These are phyloP conservation scores for Corydoras sp. DNA, from an alignment of 2,113 vertebrate genomes.

Conservation along the genomic window DNA sequence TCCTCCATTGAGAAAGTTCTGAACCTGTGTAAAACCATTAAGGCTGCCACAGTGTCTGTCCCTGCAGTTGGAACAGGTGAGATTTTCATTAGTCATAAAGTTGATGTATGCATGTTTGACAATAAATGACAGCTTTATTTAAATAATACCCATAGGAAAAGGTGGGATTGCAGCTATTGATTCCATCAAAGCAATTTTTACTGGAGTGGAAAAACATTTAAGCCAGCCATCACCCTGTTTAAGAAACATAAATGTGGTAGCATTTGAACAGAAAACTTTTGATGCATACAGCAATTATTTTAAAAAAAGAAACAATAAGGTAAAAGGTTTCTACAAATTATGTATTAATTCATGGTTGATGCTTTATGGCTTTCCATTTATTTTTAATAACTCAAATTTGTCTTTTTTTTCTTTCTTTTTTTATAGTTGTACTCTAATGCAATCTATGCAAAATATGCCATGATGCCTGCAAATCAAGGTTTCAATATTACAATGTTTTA, in stretches of 20 bases:
- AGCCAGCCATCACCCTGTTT: constrained; percentile 33
- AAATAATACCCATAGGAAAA: constrained; percentile 33
- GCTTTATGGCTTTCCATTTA: neutral
- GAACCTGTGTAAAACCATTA: constrained; percentile 45
- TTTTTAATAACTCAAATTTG: neutral
- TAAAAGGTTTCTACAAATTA: neutral
- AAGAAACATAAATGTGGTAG: constrained; percentile 35
- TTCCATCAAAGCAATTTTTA: constrained; percentile 44
- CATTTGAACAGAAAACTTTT: constrained; percentile 43
- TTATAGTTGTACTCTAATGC: neutral
- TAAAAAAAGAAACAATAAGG: constrained; percentile 34
- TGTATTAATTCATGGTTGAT: neutral
- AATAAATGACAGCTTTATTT: neutral
- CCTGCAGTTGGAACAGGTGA: constrained; percentile 56
- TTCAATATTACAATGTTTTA: neutral
- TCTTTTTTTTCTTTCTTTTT: neutral
- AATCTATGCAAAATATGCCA: neutral
- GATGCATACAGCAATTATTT: constrained; percentile 30
- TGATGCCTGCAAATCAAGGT: constrained; percentile 41
- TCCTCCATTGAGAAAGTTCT: constrained; percentile 44
- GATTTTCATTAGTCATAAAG: neutral
- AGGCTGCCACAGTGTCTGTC: constrained; percentile 41
- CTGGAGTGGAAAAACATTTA: constrained; percentile 43
- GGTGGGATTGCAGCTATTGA: constrained; percentile 37
- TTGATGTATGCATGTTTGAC: neutral